Percentiles rank a stretch among this genome's conserved stretches.
phyloP scores from a whole-genome alignment of 2,888 invertebrate species.

The Laspeyria flexula region DNA sequence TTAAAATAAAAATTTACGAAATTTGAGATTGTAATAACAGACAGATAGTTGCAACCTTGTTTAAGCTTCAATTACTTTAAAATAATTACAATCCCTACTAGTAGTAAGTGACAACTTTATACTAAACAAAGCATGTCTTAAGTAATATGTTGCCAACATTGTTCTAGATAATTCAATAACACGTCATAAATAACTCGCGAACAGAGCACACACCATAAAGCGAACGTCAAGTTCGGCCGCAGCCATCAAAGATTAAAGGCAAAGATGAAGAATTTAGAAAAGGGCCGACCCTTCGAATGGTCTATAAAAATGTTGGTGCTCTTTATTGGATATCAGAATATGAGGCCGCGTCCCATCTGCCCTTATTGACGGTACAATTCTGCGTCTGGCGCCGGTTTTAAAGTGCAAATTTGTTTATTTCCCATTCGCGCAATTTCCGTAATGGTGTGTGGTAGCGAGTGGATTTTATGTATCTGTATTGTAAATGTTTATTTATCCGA shows the following conservation, averaged over 20 bases:
- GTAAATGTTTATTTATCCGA: no score
- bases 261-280: conserved; percentile 70
- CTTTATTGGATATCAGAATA: conserved; percentile 72
- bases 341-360: conserved; percentile 54
- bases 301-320: conserved; percentile 71
- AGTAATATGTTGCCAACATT: conserved; percentile 36
- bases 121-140: conserved; percentile 47
- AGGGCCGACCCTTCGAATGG: conserved; percentile 67
- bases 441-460: background rate
- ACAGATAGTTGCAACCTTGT: no score
- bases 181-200: conserved; percentile 54
- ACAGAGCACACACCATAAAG: conserved; percentile 49
- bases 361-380: conserved; percentile 37
- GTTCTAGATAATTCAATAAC: conserved; percentile 29
- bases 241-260: conserved; percentile 70
- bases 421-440: conserved; percentile 12
- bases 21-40: no score
- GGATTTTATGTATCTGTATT: background rate
- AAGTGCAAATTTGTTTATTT: conserved; percentile 26
- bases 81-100: no score
- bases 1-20: no score
- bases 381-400: conserved; percentile 11
- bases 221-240: conserved; percentile 64
- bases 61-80: no score
- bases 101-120: no score